A percentile compares a stretch with the other conserved stretches of the same genome.
phyloP scores from a whole-genome alignment of 2,888 invertebrate genomes.

The Rhingia campestris region DNA sequence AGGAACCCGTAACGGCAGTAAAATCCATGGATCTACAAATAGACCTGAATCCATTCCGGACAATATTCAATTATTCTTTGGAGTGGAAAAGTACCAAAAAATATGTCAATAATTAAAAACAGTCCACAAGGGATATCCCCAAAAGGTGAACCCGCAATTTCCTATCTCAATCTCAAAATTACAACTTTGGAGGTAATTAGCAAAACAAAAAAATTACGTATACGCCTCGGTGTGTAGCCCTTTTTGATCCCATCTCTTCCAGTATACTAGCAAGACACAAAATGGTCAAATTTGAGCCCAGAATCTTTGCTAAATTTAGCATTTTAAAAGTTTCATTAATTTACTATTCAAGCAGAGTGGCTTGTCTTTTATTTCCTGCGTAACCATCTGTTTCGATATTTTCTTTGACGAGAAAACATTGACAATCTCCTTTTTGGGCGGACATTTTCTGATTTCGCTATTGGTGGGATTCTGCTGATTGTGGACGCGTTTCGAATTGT shows the following conservation, averaged over 20 bases:
- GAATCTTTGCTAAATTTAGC: conserved; percentile 31
- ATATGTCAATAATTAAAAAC: no score
- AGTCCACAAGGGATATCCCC: no score
- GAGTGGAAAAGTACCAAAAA: no score
- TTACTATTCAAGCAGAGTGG: conserved; percentile 48
- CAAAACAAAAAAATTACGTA: conserved; percentile 26
- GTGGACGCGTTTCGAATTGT: neutral
- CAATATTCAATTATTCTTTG: no score
- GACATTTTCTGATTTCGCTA: conserved; percentile 22
- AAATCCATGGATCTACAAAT: no score
- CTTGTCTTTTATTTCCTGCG: conserved; percentile 19
- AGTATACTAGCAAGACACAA: conserved; percentile 10
- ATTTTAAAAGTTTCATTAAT: conserved; percentile 49
- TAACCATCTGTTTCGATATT: conserved; percentile 10
- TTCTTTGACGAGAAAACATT: conserved; percentile 18
- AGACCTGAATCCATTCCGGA: no score
- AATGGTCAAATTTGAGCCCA: conserved; percentile 26
- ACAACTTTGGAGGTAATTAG: no score
- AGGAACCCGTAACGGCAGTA: no score
- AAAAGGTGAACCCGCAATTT: no score
- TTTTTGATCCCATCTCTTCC: conserved; percentile 10
- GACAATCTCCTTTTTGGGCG: conserved; percentile 25
- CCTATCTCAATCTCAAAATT: no score
- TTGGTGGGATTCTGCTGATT: conserved; percentile 5
- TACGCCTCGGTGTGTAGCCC: conserved; percentile 32